Evolutionary conservation across 2,888 invertebrate genomes (phyloP).

Genomic region (Plagodis pulveraria): DNA sequence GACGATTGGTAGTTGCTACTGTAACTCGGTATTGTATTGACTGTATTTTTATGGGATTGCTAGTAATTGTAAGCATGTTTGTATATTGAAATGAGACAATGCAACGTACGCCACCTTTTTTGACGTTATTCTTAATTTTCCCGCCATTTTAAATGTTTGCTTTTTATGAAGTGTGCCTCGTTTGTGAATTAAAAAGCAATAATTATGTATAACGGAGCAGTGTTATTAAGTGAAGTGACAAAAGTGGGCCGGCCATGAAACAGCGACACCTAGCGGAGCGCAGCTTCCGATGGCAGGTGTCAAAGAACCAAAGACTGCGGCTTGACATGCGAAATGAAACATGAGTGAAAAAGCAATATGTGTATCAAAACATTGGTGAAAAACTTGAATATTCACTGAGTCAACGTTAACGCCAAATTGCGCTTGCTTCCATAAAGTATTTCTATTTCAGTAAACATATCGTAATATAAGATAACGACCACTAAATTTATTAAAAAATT

Average conservation of each 20-base stretch:
- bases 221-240: slow-evolving; percentile 75
- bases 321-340: slow-evolving; percentile 81
- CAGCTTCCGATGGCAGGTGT: slow-evolving; percentile 78
- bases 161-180: slow-evolving; percentile 40
- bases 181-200: slow-evolving; percentile 47
- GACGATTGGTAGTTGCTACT: slow-evolving; percentile 24
- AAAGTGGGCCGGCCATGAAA: slow-evolving; percentile 83
- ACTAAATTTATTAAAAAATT: slow-evolving; percentile 54
- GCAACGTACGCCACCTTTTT: slow-evolving; percentile 60
- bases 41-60: slow-evolving; percentile 45
- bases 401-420: slow-evolving; percentile 74
- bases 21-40: slow-evolving; percentile 42
- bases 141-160: slow-evolving; percentile 43
- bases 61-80: slow-evolving; percentile 62
- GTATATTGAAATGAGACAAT: slow-evolving; percentile 70
- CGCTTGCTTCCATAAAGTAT: slow-evolving; percentile 81
- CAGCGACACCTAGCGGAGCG: slow-evolving; percentile 67
- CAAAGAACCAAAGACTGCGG: slow-evolving; percentile 80
- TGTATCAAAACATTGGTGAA: slow-evolving; percentile 37
- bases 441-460: slow-evolving; percentile 77
- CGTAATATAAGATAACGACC: slow-evolving; percentile 72
- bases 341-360: slow-evolving; percentile 61
- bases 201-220: slow-evolving; percentile 66
- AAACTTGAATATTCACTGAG: slow-evolving; percentile 45
- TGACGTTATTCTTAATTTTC: slow-evolving; percentile 42